A percentile compares a stretch with the other conserved stretches of the same genome.
phyloP scores from a whole-genome alignment of 1,140 invertebrate species.

The Littorina saxatilis region DNA sequence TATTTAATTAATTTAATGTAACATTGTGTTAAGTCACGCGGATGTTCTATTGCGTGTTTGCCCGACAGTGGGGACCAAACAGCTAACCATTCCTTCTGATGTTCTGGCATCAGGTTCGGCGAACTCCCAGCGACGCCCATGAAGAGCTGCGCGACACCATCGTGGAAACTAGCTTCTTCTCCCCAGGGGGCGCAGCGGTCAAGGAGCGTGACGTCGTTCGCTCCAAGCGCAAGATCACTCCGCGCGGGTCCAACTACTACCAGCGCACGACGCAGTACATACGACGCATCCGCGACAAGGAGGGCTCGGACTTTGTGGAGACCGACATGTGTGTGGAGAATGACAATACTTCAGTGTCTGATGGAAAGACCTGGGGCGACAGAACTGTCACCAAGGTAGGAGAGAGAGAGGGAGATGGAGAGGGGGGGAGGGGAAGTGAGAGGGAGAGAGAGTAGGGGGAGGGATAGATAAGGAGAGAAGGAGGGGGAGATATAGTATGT shows the following conservation, averaged over 20 bases:
- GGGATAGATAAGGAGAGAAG: too few relatives aligned
- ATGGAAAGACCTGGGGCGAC: constrained; percentile 65
- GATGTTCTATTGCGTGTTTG: too few relatives aligned
- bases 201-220: constrained; percentile 65
- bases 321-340: constrained; percentile 59
- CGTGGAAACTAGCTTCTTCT: constrained; percentile 56
- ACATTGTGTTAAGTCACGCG: too few relatives aligned
- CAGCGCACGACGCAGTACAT: constrained; percentile 51
- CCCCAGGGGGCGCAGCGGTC: constrained; percentile 22
- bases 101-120: constrained; percentile 37
- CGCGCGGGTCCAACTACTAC: constrained; percentile 67
- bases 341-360: constrained; percentile 62
- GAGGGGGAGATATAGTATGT: too few relatives aligned
- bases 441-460: background rate
- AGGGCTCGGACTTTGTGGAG: constrained; percentile 61
- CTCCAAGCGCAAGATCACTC: constrained; percentile 61
- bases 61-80: too few relatives aligned
- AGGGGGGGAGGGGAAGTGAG: background rate
- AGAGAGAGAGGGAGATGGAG: background rate
- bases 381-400: constrained; percentile 56
- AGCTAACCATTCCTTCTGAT: too few relatives aligned
- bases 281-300: constrained; percentile 50
- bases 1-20: too few relatives aligned
- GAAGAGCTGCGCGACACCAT: constrained; percentile 86
- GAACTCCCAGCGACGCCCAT: constrained; percentile 82